Evolutionary conservation across 2,113 vertebrate genomes (phyloP).

Genomic region (Pampusana beccarii): DNA sequence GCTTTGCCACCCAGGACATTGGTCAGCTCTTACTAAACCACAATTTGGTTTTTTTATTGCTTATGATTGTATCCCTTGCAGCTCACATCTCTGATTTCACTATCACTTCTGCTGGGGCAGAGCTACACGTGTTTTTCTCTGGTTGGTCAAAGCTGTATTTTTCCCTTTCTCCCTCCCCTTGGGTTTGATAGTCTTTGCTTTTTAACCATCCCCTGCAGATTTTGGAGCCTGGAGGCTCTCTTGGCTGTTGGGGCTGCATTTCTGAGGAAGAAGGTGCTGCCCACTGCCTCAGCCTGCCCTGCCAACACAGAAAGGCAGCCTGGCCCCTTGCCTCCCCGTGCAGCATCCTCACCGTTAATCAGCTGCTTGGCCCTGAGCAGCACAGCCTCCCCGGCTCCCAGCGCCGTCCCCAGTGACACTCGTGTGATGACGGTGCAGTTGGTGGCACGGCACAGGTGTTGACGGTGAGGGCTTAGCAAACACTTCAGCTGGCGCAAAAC

Average conservation of each 20-base stretch:
- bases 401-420: accelerated
- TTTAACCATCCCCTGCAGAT: neutral
- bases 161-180: neutral
- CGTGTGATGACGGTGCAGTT: neutral
- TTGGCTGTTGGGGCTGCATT: neutral
- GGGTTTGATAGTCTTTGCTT: neutral
- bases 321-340: neutral
- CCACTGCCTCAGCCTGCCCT: neutral
- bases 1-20: neutral
- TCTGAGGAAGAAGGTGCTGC: neutral
- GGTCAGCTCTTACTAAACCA: constrained; percentile 29
- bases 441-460: neutral
- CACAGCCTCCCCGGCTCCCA: neutral
- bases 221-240: neutral
- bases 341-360: neutral
- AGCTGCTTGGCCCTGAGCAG: neutral
- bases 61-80: neutral
- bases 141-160: neutral
- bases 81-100: constrained; percentile 1
- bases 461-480: neutral
- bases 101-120: neutral
- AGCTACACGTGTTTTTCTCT: neutral
- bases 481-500: neutral
- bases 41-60: neutral
- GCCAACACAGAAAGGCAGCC: neutral